Percentiles rank a stretch among this genome's conserved stretches.
Evolutionary conservation across 1,140 invertebrate species (phyloP).

Genomic region (Sinella curviseta): DNA sequence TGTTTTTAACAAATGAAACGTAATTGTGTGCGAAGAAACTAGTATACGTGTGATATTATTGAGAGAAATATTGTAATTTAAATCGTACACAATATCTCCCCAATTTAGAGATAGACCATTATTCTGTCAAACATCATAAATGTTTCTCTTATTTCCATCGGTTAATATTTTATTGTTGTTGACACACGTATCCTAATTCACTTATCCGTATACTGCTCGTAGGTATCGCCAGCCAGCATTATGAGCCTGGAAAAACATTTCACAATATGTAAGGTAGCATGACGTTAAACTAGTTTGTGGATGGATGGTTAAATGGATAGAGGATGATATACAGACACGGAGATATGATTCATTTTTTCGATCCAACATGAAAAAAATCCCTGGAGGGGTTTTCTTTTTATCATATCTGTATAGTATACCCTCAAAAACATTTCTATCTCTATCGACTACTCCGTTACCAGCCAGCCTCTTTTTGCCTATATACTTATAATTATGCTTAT

Average conservation of each 20-base stretch:
- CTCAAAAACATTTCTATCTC: not conserved
- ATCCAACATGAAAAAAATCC: not conserved
- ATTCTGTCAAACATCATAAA: not conserved
- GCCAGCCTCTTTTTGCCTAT: too few species aligned
- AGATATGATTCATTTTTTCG: conserved; percentile 1
- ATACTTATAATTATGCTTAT: too few species aligned
- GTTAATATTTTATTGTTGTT: not conserved
- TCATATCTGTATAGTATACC: not conserved
- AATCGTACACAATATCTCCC: too few species aligned
- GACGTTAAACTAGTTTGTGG: not conserved
- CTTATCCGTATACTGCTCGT: not conserved
- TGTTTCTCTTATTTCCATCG: not conserved
- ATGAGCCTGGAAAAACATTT: not conserved
- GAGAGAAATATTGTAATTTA: too few species aligned
- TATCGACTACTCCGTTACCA: too few species aligned
- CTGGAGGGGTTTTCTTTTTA: not conserved
- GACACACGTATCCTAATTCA: not conserved
- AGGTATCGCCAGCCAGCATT: too few species aligned
- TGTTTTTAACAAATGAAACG: too few species aligned
- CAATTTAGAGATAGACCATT: not conserved
- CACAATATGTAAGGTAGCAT: not conserved
- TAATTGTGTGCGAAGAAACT: too few species aligned
- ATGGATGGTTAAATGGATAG: not conserved
- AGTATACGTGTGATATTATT: too few species aligned
- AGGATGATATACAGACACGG: not conserved